A percentile compares a stretch with the other conserved stretches of the same genome.
These are phyloP conservation scores for Pseudococcus viburni DNA, from an alignment of 2,888 invertebrate genomes.

Conservation along the genomic window DNA sequence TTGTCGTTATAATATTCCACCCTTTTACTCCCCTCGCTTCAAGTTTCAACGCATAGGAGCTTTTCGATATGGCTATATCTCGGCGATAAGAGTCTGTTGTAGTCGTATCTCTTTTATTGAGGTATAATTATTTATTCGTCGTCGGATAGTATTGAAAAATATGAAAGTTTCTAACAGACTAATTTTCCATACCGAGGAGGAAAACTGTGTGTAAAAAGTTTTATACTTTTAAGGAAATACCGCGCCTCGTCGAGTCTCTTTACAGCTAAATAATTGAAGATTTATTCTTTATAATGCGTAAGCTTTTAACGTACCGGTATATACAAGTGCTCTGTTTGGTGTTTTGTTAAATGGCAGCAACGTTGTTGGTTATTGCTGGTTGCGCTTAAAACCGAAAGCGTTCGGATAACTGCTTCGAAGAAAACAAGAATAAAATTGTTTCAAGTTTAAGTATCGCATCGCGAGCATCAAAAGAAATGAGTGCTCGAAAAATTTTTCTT, in stretches of 20 bases:
- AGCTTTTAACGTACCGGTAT: conserved; percentile 21
- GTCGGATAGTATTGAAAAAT: not conserved
- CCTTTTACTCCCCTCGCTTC: not conserved
- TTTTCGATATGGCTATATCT: conserved; percentile 21
- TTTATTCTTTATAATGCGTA: conserved; percentile 36
- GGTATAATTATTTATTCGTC: conserved; percentile 37
- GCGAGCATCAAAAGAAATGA: not conserved
- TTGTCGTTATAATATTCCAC: not conserved
- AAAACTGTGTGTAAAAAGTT: not conserved
- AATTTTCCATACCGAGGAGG: not conserved
- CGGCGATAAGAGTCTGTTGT: conserved; percentile 10
- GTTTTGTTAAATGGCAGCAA: not conserved
- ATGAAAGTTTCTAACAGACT: not conserved
- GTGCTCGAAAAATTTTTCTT: not conserved
- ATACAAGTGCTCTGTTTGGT: not conserved
- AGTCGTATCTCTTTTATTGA: not conserved
- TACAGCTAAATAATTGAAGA: conserved; percentile 30
- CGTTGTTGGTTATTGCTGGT: not conserved
- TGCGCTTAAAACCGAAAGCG: not conserved
- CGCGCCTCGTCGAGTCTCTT: too few species aligned
- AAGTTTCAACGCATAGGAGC: not conserved
- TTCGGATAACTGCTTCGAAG: not conserved
- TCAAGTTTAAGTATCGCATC: not conserved
- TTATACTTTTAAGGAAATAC: not conserved
- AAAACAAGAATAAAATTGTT: conserved; percentile 4